Evolutionary conservation across 2,797 vertebrate species (phyloP).

Genomic region (Girardinus metallicus): DNA sequence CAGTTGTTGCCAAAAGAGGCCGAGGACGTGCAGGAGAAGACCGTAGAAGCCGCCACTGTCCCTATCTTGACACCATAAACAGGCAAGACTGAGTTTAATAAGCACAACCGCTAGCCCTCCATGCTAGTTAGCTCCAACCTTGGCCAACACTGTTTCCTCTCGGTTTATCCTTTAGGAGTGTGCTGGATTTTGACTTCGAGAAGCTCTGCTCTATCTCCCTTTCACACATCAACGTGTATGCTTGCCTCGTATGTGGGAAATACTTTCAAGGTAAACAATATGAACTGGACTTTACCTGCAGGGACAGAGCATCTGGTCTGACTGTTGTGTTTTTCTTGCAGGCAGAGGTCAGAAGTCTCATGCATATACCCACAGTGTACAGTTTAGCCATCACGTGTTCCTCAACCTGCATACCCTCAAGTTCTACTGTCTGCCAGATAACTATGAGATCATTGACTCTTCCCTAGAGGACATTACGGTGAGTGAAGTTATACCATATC

Average conservation of each 20-base stretch:
- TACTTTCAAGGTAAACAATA: constrained; percentile 91
- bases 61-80: constrained; percentile 96
- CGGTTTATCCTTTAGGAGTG: constrained; percentile 82
- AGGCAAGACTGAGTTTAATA: constrained; percentile 73
- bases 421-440: constrained; percentile 98
- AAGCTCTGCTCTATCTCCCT: constrained; percentile 97
- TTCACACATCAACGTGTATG: constrained; percentile 95
- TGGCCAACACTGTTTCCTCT: not conserved
- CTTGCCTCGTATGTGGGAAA: constrained; percentile 96
- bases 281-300: not conserved
- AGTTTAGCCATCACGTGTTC: constrained; percentile 96
- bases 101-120: not conserved
- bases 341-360: constrained; percentile 95
- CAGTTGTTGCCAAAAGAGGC: constrained; percentile 79
- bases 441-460: constrained; percentile 98
- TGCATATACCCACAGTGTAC: constrained; percentile 96
- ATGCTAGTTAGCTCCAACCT: constrained; percentile 2
- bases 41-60: constrained; percentile 92
- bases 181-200: constrained; percentile 97
- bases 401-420: constrained; percentile 96
- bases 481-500: constrained; percentile 31
- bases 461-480: constrained; percentile 97
- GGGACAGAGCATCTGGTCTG: not conserved
- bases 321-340: constrained; percentile 48
- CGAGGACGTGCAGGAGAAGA: constrained; percentile 84